Evolutionary conservation across 1,140 invertebrate genomes (phyloP), one percentile per base, ranked within the genome.

Genomic region (Choristoneura fumiferana): DNA sequence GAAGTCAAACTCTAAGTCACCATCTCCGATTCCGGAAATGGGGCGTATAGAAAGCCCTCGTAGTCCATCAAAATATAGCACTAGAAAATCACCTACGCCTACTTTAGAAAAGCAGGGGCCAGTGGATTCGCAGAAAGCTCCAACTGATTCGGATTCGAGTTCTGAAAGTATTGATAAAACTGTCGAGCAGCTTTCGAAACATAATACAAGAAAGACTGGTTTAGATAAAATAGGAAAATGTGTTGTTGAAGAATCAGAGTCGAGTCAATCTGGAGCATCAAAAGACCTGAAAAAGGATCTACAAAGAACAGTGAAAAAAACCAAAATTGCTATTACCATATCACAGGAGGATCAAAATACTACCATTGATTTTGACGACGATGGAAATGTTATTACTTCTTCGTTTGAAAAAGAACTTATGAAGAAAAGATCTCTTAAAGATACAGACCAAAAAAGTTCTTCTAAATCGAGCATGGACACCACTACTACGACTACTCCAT

Each of bases 71-170:
- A 87, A 87, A 60, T 76, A 76, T 63, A 73, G 77, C 34, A 65
- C 84, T 10, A 89, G 90, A 55, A 92, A 92, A 68, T 91, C 91
- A 8, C 90, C 90, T 35, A 92, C 91, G 0, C 91, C 91, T 1
- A 92, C 91, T 4, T 75, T 92, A 54, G 92, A 92, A 69, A 92
- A 92, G 63, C 92, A 92, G 79, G 91, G 91, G 34, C 91, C 86
- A 43, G 91, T 92, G 33, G 92, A 92, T 81, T 90, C 89, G 1
- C 81, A 77, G 64, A 90, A 85, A 67, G 84, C 78, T 9, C 88
- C 89, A n/a, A 81, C 85, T 14, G 89, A 90, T 77, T 88, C 89
- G 1, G 89, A 90, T 60, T 90, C 88, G 1, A 89, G 87, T 62
- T 90, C 89, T 22, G 88, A 90, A 70, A 89, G 85, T 63, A 80